phyloP scores from a whole-genome alignment of 2,888 invertebrate species.

The Orthonevra nobilis region DNA sequence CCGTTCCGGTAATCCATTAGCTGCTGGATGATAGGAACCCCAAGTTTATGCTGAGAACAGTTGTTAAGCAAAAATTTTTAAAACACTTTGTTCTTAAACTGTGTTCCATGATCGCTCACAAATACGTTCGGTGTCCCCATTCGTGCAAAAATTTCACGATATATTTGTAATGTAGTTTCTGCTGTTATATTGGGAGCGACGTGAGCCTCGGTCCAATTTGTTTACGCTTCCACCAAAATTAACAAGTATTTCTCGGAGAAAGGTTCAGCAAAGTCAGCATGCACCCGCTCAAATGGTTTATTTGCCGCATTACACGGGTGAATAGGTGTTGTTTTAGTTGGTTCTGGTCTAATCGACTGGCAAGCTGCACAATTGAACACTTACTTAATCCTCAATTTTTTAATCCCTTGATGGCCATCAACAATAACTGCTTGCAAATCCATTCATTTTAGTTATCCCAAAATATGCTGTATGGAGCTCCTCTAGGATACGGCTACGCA shows the following conservation, averaged over 20 bases:
- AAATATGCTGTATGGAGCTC: constrained; percentile 65
- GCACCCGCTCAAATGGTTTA: constrained; percentile 68
- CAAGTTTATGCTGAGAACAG: constrained; percentile 26
- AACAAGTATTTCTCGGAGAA: constrained; percentile 55
- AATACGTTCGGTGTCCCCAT: constrained; percentile 55
- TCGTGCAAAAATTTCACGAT: constrained; percentile 49
- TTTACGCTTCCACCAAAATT: constrained; percentile 53
- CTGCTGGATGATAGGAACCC: constrained; percentile 7
- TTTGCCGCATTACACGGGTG: constrained; percentile 38
- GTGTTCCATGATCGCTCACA: constrained; percentile 55
- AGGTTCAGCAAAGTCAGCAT: constrained; percentile 67
- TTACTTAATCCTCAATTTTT: constrained; percentile 52
- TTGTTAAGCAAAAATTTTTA: constrained; percentile 52
- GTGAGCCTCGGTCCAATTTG: constrained; percentile 72
- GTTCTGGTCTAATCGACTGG: constrained; percentile 37
- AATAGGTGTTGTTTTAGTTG: constrained; percentile 22
- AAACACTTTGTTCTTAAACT: constrained; percentile 58
- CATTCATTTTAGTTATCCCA: constrained; percentile 62
- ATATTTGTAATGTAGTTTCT: constrained; percentile 55
- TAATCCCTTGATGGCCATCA: constrained; percentile 66
- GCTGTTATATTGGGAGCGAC: constrained; percentile 63
- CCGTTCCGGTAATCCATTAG: constrained; percentile 18
- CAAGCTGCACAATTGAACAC: constrained; percentile 55
- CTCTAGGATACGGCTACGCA: constrained; percentile 53
- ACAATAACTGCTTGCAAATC: constrained; percentile 69